phyloP scores from a whole-genome alignment of 2,113 vertebrate species.

The Pseudois nayaur region DNA sequence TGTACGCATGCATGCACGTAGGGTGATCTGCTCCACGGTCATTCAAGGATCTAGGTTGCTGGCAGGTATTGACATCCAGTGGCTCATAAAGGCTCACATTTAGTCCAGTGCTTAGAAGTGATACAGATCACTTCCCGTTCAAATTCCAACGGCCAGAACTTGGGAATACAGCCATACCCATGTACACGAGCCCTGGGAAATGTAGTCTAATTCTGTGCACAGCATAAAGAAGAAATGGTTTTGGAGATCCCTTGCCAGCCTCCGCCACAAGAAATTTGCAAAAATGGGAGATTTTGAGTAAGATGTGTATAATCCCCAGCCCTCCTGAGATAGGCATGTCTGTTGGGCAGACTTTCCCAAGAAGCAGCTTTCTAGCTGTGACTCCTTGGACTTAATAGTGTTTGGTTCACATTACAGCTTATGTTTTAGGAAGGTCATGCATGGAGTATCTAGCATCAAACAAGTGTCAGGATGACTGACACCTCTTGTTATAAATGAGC shows the following conservation, averaged over 20 bases:
- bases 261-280: not conserved
- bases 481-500: not conserved
- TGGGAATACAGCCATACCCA: not conserved
- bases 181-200: not conserved
- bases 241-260: not conserved
- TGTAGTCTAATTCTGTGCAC: not conserved
- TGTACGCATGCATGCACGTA: rapidly evolving
- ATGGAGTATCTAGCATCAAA: not conserved
- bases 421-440: not conserved
- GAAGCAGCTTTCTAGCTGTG: not conserved
- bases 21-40: not conserved
- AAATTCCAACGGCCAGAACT: not conserved
- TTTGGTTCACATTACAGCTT: not conserved
- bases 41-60: not conserved
- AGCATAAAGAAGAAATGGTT: not conserved
- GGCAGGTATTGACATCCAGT: not conserved
- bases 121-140: not conserved
- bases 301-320: not conserved
- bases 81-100: not conserved
- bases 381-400: not conserved
- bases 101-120: not conserved
- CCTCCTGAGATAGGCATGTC: not conserved
- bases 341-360: not conserved
- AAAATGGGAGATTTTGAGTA: not conserved
- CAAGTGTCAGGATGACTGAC: not conserved